Percentiles rank a stretch among this genome's conserved stretches.
Conservation (phyloP, 2,113 vertebrate genomes). For the Zosterops japonicus region DNA sequence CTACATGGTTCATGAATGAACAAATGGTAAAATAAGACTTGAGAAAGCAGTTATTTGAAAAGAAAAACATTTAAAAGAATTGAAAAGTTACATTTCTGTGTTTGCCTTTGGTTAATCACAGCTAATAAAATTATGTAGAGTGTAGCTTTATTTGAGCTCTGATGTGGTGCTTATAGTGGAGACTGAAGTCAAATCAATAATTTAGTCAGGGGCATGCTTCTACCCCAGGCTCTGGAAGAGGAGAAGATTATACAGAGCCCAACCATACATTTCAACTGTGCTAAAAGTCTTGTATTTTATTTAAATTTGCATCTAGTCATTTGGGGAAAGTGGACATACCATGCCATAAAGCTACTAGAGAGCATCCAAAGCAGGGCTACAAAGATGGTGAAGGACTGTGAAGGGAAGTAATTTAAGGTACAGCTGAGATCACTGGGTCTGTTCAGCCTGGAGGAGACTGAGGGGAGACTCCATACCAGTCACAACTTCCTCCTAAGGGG, state of each 20-base stretch:
- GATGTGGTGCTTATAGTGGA: neutral
- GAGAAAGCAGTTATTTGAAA: neutral
- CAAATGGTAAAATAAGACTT: neutral
- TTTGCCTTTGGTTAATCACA: neutral
- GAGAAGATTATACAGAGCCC: neutral
- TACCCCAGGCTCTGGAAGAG: neutral
- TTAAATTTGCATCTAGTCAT: neutral
- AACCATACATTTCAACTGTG: neutral
- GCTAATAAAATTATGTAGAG: neutral
- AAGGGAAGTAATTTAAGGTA: rapidly evolving
- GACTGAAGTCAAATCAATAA: neutral
- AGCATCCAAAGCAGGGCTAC: neutral
- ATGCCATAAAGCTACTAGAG: neutral
- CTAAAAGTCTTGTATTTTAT: neutral
- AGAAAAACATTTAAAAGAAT: neutral
- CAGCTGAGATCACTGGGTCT: neutral
- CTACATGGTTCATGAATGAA: neutral
- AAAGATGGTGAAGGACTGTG: neutral
- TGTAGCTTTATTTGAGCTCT: neutral
- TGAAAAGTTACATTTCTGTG: neutral
- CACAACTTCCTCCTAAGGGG: rapidly evolving
- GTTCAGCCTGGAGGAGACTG: neutral
- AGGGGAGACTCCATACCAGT: neutral
- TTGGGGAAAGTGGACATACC: neutral
- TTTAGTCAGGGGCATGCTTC: neutral